These are phyloP conservation scores for Dipus sagitta DNA, from an alignment of 2,797 vertebrate species.

Conservation along the genomic window DNA sequence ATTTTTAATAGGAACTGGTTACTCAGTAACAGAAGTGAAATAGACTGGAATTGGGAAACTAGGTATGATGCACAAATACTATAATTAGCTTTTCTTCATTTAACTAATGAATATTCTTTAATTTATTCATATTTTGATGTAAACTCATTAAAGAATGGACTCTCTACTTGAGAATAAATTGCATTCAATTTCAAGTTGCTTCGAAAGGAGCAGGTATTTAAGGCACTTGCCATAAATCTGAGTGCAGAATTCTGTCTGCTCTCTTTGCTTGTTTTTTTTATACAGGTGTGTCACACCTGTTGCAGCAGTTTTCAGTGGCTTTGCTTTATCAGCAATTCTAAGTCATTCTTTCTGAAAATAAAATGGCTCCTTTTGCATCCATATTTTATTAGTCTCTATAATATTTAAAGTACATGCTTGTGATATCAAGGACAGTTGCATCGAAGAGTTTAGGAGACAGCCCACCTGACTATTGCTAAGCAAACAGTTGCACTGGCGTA, in stretches of 20 bases:
- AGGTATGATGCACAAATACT: not conserved
- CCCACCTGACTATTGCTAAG: not conserved
- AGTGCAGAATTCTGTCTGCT: not conserved
- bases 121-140: conserved; percentile 31
- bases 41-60: not conserved
- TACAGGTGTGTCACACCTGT: not conserved
- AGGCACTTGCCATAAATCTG: not conserved
- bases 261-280: not conserved
- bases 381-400: not conserved
- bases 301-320: conserved; percentile 9
- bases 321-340: conserved; percentile 40
- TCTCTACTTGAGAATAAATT: not conserved
- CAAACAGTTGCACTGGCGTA: not conserved
- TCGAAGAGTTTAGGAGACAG: conserved; percentile 11
- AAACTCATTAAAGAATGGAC: not conserved
- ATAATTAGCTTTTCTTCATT: conserved; percentile 28
- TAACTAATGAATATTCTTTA: conserved; percentile 24
- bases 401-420: conserved; percentile 19
- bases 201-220: conserved; percentile 9
- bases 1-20: not conserved
- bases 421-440: not conserved
- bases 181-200: conserved; percentile 24
- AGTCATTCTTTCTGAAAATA: not conserved
- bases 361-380: not conserved
- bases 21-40: conserved; percentile 32